Conservation (phyloP, 2,797 vertebrate species). For the Vultur gryphus region DNA sequence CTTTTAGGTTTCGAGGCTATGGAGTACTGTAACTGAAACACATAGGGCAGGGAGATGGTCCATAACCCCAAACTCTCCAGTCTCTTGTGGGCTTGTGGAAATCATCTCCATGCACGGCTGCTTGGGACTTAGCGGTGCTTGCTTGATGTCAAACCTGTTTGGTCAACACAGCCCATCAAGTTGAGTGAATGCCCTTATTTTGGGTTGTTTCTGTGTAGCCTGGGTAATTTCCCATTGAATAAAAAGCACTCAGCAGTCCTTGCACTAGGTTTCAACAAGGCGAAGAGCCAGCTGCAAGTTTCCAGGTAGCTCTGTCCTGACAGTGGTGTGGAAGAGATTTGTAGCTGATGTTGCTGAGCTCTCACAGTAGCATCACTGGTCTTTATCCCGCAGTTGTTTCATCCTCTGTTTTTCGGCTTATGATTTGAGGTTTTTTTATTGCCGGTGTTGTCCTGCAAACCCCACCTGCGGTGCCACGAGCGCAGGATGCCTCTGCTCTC, state of each 20-base stretch:
- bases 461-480: background rate
- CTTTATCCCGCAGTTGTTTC: background rate
- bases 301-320: background rate
- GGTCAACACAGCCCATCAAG: background rate
- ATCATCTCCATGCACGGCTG: background rate
- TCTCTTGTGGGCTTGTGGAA: background rate
- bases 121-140: background rate
- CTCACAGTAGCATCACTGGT: background rate
- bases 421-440: background rate
- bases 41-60: background rate
- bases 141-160: background rate
- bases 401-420: background rate
- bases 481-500: background rate
- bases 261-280: background rate
- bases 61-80: background rate
- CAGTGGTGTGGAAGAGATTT: background rate
- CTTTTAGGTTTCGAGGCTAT: background rate
- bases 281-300: background rate
- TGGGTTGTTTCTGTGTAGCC: background rate
- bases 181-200: background rate
- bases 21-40: background rate
- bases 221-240: background rate
- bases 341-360: background rate
- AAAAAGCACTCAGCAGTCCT: background rate
- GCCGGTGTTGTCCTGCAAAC: background rate